Percentiles rank a stretch among this genome's conserved stretches.
Conservation (phyloP, 2,888 invertebrate genomes). For the Cabera pusaria region DNA sequence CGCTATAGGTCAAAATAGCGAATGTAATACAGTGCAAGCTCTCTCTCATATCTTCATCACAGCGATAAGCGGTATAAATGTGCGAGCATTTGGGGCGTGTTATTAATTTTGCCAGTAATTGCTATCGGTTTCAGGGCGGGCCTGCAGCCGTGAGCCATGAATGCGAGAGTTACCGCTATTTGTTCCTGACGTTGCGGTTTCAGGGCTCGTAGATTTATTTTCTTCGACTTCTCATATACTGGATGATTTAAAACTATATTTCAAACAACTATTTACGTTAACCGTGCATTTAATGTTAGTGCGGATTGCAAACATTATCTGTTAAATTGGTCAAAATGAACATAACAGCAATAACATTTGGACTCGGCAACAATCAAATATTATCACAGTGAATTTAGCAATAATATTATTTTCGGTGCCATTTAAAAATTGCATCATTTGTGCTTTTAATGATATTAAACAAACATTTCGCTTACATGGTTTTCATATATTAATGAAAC, state of each 20-base stretch:
- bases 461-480: no score
- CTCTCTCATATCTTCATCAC: constrained; percentile 1
- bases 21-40: no score
- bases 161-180: constrained; percentile 82
- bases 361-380: constrained; percentile 2
- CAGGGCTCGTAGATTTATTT: constrained; percentile 79
- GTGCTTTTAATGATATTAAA: no score
- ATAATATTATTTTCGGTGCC: no score
- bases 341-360: constrained; percentile 5
- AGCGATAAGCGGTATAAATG: constrained; percentile 57
- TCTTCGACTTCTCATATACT: constrained; percentile 72
- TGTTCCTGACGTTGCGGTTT: constrained; percentile 82
- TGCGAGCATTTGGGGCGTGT: constrained; percentile 80
- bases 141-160: constrained; percentile 82
- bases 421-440: no score
- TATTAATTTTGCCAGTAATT: constrained; percentile 83
- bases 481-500: no score
- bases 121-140: constrained; percentile 78
- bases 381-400: neutral
- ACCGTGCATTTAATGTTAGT: constrained; percentile 41
- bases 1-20: no score
- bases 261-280: constrained; percentile 49
- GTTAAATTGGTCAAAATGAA: constrained; percentile 12
- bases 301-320: constrained; percentile 14
- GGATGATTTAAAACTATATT: constrained; percentile 63